These are phyloP conservation scores for Malurus elegans DNA, from an alignment of 2,113 vertebrate genomes.

Conservation along the genomic window DNA sequence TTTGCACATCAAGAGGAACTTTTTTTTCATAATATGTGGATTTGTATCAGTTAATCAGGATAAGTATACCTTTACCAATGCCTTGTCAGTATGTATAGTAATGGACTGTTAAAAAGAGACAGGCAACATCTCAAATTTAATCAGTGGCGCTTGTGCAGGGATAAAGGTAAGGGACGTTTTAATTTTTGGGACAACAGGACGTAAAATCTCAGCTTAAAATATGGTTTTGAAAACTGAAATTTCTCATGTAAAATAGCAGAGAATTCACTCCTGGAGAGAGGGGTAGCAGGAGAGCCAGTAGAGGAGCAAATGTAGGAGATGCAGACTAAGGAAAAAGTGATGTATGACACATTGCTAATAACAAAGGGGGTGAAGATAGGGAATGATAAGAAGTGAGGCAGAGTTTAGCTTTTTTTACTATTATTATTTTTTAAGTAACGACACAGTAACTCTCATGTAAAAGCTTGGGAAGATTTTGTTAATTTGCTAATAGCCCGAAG, in stretches of 20 bases:
- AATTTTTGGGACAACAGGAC: background rate
- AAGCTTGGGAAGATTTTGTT: conserved; percentile 66
- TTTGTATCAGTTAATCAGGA: background rate
- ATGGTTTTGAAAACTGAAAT: background rate
- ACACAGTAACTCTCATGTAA: conserved; percentile 33
- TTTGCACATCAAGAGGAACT: background rate
- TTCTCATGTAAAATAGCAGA: background rate
- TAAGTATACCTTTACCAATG: background rate
- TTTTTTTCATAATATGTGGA: background rate
- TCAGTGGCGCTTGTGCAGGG: background rate
- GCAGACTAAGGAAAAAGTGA: conserved; percentile 36
- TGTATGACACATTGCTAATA: conserved; percentile 32
- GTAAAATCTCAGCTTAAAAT: background rate
- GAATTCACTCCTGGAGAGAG: background rate
- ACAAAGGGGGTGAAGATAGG: conserved; percentile 7
- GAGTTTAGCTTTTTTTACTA: background rate
- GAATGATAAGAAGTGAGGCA: conserved; percentile 35
- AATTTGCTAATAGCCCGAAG: conserved; percentile 59
- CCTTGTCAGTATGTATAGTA: background rate
- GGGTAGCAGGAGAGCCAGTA: background rate
- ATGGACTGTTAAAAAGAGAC: background rate
- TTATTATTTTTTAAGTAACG: background rate
- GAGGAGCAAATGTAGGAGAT: background rate
- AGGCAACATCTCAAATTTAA: background rate
- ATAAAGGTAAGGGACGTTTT: background rate